These are phyloP conservation scores for Enteromius afrohamiltoni DNA, from an alignment of 2,797 vertebrate genomes.

Conservation along the genomic window DNA sequence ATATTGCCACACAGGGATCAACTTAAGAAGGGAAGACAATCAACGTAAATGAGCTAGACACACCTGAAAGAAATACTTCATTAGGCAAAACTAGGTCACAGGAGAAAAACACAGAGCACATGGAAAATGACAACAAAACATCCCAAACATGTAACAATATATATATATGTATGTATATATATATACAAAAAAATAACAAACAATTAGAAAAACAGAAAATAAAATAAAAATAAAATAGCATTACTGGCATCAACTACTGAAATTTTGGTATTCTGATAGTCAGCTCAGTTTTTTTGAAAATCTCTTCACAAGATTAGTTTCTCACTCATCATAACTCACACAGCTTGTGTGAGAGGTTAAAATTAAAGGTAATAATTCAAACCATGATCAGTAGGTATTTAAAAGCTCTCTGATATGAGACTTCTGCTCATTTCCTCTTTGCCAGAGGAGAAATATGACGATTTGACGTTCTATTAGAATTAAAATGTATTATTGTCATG, in stretches of 20 bases:
- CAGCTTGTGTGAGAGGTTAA: conserved; percentile 21
- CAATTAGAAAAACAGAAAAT: not conserved
- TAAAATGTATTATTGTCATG: conserved; percentile 56
- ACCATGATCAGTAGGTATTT: conserved; percentile 22
- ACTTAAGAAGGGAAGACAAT: no score
- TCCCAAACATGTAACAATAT: no score
- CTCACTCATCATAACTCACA: conserved; percentile 7
- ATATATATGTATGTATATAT: no score
- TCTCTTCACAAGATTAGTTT: not conserved
- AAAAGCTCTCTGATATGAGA: conserved; percentile 19
- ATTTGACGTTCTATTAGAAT: conserved; percentile 55
- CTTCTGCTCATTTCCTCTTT: conserved; percentile 34
- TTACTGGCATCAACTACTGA: not conserved
- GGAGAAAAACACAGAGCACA: no score
- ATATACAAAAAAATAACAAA: no score
- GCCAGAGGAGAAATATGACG: conserved; percentile 48
- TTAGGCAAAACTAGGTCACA: no score
- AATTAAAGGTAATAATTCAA: conserved; percentile 48
- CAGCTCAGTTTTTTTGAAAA: not conserved
- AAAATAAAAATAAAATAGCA: not conserved
- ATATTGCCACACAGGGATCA: no score
- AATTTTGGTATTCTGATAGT: not conserved
- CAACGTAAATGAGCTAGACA: no score
- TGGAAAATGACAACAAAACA: no score
- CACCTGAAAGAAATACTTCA: no score